These are phyloP conservation scores for Parotocinclus haroldoi DNA, from an alignment of 2,797 vertebrate species.

Conservation along the genomic window DNA sequence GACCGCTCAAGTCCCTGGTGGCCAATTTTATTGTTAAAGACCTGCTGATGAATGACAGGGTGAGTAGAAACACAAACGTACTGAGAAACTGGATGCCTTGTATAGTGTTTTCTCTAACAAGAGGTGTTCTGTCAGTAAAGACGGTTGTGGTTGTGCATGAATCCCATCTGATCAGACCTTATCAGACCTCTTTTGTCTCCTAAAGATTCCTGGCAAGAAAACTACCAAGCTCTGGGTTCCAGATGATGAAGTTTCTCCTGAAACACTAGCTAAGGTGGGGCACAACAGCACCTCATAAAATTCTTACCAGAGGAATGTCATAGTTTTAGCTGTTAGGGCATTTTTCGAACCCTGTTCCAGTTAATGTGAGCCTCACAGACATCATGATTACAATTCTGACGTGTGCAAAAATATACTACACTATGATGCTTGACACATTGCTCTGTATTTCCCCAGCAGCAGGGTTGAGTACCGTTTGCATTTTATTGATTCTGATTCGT, in stretches of 20 bases:
- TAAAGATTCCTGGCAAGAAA: conserved; percentile 92
- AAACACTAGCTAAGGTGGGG: conserved; percentile 92
- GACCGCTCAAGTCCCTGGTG: conserved; percentile 91
- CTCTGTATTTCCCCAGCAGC: background rate
- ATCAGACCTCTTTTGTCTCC: conserved; percentile 44
- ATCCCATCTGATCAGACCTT: conserved; percentile 1
- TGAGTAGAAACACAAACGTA: conserved; percentile 58
- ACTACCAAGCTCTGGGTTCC: conserved; percentile 95
- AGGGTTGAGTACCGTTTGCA: too few species aligned
- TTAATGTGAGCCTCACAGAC: background rate
- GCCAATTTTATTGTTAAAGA: conserved; percentile 98
- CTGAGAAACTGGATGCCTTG: too few species aligned
- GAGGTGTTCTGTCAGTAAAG: background rate
- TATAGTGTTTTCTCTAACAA: background rate
- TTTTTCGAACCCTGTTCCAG: too few species aligned
- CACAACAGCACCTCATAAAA: background rate
- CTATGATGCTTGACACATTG: background rate
- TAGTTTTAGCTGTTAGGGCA: too few species aligned
- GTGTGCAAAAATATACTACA: too few species aligned
- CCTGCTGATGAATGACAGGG: conserved; percentile 95
- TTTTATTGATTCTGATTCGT: too few species aligned
- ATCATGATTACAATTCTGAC: background rate
- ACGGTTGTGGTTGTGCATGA: background rate
- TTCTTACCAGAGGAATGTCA: background rate
- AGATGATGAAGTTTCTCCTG: conserved; percentile 94